Conservation (phyloP, 2,797 vertebrate genomes). For the Ptychobarbus kaznakovi region DNA sequence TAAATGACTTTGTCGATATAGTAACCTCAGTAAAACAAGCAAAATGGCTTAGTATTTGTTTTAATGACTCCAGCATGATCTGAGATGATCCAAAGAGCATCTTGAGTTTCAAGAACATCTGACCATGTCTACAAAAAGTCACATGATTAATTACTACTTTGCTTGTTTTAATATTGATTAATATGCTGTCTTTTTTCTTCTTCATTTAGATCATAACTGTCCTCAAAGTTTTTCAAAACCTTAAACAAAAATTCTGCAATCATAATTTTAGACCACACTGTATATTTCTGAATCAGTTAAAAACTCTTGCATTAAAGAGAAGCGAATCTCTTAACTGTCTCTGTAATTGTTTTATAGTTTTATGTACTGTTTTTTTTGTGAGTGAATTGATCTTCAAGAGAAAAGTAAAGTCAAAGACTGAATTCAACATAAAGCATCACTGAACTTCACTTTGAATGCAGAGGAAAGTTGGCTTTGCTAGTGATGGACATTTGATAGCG, state of each 20-base stretch:
- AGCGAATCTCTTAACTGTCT: neutral
- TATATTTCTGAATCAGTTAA: neutral
- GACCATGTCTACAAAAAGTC: too few species aligned
- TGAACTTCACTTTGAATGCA: neutral
- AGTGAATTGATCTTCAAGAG: neutral
- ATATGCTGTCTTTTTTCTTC: neutral
- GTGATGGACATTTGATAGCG: neutral
- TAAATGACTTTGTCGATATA: neutral
- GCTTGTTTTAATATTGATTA: too few species aligned
- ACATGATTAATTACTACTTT: neutral
- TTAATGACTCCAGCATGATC: too few species aligned
- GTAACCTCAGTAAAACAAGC: neutral
- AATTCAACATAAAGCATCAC: neutral
- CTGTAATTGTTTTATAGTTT: neutral
- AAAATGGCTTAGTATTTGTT: neutral
- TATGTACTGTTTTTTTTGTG: neutral
- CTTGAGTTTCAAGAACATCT: too few species aligned
- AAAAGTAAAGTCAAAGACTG: neutral
- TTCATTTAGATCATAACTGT: neutral
- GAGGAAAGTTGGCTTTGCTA: neutral
- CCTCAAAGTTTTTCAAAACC: neutral
- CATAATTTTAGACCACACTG: neutral
- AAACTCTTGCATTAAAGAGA: neutral
- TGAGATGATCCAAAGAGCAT: too few species aligned
- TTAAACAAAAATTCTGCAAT: neutral